Evolutionary conservation across 2,888 invertebrate species (phyloP).

Genomic region (Eudasyphora cyanicolor): DNA sequence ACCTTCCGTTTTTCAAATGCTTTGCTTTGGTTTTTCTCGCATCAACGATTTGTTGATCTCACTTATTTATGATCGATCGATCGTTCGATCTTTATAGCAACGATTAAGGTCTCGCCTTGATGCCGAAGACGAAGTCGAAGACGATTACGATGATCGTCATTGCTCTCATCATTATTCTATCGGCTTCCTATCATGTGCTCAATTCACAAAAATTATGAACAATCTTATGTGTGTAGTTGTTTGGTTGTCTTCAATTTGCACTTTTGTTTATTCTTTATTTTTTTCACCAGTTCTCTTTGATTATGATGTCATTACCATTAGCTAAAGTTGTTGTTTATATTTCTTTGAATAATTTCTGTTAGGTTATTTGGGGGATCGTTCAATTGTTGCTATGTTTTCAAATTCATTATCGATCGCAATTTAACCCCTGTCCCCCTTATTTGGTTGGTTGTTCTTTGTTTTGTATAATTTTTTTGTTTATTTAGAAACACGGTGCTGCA

Average conservation of each 20-base stretch:
- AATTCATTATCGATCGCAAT: slow-evolving; percentile 24
- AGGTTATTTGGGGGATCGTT: slow-evolving; percentile 8
- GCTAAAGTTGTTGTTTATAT: slow-evolving; percentile 22
- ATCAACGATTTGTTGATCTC: not conserved
- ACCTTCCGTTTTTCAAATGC: not conserved
- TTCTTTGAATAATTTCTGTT: slow-evolving; percentile 4
- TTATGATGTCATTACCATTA: slow-evolving; percentile 58
- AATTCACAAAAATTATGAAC: slow-evolving; percentile 29
- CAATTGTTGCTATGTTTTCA: not conserved
- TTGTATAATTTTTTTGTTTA: slow-evolving; percentile 17
- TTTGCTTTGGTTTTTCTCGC: not conserved
- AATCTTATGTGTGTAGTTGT: slow-evolving; percentile 6
- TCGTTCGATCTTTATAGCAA: too few species aligned
- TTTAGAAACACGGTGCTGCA: not conserved
- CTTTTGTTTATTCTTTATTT: slow-evolving; percentile 37
- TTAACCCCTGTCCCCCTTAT: too few species aligned
- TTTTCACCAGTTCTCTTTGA: not conserved
- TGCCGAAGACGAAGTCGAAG: not conserved
- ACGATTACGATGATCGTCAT: not conserved
- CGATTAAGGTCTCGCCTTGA: not conserved
- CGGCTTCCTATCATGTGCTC: slow-evolving; percentile 39
- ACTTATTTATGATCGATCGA: slow-evolving; percentile 17
- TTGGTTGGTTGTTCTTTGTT: not conserved
- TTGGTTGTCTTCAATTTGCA: slow-evolving; percentile 22
- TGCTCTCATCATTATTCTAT: slow-evolving; percentile 3